Evolutionary conservation across 2,797 vertebrate genomes (phyloP).

Genomic region (Acanthis flammea): DNA sequence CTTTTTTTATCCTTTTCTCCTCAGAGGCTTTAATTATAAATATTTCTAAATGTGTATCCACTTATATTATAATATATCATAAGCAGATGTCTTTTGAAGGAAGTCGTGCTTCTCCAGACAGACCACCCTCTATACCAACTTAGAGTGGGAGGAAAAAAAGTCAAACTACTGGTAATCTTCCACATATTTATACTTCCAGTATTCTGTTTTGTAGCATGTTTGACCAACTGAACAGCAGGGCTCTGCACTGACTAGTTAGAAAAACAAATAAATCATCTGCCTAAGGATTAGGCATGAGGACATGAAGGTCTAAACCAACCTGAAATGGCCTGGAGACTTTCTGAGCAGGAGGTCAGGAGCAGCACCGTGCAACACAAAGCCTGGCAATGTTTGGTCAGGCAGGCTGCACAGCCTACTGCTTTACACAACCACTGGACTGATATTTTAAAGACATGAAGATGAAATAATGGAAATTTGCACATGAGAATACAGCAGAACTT

Average conservation of each 20-base stretch:
- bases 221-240: background rate
- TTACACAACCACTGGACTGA: background rate
- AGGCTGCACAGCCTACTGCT: background rate
- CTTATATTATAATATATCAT: background rate
- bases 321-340: background rate
- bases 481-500: background rate
- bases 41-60: background rate
- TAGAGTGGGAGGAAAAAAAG: background rate
- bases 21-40: background rate
- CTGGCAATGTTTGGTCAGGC: fast-evolving
- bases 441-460: background rate
- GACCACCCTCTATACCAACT: background rate
- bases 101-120: background rate
- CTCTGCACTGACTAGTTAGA: background rate
- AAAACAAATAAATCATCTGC: background rate
- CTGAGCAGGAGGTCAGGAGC: background rate
- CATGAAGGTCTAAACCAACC: background rate
- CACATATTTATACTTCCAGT: background rate
- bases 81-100: background rate
- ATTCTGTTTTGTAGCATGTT: background rate
- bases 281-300: background rate
- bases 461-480: background rate
- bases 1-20: background rate
- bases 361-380: background rate
- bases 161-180: background rate